Conservation (phyloP, 2,113 vertebrate species). For the Anguilla japonica region DNA sequence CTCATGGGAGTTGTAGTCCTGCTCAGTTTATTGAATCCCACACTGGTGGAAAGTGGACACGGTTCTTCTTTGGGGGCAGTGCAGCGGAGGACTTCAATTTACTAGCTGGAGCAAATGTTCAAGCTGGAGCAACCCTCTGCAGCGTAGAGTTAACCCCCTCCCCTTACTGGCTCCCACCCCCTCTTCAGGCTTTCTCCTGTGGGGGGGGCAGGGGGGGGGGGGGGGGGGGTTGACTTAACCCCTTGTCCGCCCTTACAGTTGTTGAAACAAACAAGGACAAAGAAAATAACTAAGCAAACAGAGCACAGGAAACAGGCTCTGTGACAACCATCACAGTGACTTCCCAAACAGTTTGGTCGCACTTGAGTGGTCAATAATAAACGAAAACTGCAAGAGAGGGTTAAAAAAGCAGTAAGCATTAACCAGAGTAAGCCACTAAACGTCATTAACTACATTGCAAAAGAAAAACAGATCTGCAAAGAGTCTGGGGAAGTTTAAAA, state of each 20-base stretch:
- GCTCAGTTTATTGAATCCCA: neutral
- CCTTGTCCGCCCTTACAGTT: constrained; percentile 37
- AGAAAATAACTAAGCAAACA: constrained; percentile 40
- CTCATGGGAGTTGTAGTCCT: neutral
- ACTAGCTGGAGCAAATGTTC: neutral
- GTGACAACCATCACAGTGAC: constrained; percentile 44
- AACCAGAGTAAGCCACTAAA: neutral
- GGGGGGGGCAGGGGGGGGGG: constrained; percentile 14
- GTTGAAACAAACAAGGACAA: constrained; percentile 48
- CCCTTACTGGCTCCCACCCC: neutral
- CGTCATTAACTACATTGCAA: neutral
- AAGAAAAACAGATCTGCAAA: neutral
- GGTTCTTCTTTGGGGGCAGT: neutral
- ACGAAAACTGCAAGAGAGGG: neutral
- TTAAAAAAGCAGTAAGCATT: neutral
- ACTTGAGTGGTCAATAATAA: neutral
- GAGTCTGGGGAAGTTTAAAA: neutral
- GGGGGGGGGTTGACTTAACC: constrained; percentile 54
- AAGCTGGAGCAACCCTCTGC: neutral
- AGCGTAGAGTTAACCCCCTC: neutral
- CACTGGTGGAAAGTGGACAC: neutral
- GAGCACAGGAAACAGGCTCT: constrained; percentile 46
- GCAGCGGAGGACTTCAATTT: neutral
- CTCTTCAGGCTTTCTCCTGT: neutral
- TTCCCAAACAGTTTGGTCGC: constrained; percentile 46